Evolutionary conservation across 2,888 invertebrate genomes (phyloP).

Genomic region (Chrysotoxum bicinctum): DNA sequence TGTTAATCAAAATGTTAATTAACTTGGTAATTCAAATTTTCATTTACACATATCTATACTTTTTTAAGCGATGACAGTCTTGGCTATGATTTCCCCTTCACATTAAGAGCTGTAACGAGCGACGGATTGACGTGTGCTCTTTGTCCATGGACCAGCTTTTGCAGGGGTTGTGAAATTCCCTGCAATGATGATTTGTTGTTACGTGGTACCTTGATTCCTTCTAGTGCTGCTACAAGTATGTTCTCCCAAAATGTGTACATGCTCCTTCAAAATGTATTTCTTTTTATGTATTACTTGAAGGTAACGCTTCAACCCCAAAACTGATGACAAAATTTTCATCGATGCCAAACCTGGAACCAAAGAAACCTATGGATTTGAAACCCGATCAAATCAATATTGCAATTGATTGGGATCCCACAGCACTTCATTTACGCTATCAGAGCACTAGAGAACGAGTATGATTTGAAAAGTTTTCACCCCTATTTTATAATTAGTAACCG

Average conservation of each 20-base stretch:
- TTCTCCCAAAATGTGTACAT: not conserved
- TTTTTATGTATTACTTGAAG: slow-evolving; percentile 68
- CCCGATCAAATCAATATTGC: slow-evolving; percentile 85
- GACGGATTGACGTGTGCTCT: slow-evolving; percentile 89
- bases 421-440: slow-evolving; percentile 94
- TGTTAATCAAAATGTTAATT: not conserved
- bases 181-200: slow-evolving; percentile 84
- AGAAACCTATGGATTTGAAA: slow-evolving; percentile 74
- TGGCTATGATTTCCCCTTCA: slow-evolving; percentile 96
- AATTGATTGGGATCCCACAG: slow-evolving; percentile 97
- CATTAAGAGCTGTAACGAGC: slow-evolving; percentile 89
- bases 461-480: not conserved
- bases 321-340: slow-evolving; percentile 78
- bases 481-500: not conserved
- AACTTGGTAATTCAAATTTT: not conserved
- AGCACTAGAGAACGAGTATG: slow-evolving; percentile 87
- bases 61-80: slow-evolving; percentile 92
- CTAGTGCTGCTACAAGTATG: slow-evolving; percentile 77
- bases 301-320: slow-evolving; percentile 78
- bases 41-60: not conserved
- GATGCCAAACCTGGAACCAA: slow-evolving; percentile 78
- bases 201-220: slow-evolving; percentile 78
- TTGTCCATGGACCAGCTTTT: slow-evolving; percentile 91
- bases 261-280: not conserved
- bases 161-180: slow-evolving; percentile 92